Base-by-base conservation (phyloP, 2,113 vertebrate genomes). In the Callochromis pleurospilus region DNA sequence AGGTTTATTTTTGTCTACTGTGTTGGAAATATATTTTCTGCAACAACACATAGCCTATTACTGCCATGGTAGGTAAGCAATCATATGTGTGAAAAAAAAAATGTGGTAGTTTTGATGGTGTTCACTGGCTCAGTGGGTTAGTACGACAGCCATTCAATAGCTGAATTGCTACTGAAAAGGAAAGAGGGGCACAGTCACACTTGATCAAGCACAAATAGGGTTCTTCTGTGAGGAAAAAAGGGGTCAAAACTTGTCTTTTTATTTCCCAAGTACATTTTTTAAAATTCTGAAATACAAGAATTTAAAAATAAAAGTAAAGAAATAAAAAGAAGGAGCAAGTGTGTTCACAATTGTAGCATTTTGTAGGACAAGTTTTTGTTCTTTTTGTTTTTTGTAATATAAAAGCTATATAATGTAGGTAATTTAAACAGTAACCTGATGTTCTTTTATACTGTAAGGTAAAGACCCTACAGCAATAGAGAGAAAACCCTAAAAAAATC, bases 111-210 rank as follows among this genome's bases (percentile, higher is more conserved):
- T 92, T 65, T 86, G 86, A 89, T 89, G 58, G 60, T 56, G 81
- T 83, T 86, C 81, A 73, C 85, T 33, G 82, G 86, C 84, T 89
- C 84, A 62, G 86, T 80, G 88, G 87, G 65, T 85, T 89, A 89
- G 87, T 82, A 82, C 36, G 53, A 82, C 90, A 86, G 29, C 81
- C 86, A 84, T 91, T 90, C 86, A 89, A 89, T 26, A 47, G 47
- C 75, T 88, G 80, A 49, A 86, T 80, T 89, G 82, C 6, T 1
- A 79, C 36, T 80, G 85, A 84, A 86, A 65, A 24, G 49, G 47
- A 49, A 58, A 85, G 51, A 81, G 17, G 56, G 19, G 80, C 17
- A 90, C 80, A 49, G 83, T 82, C 83, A 90, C 86, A 79, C 31
- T 77, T 82, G 51, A 79, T 83, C 8, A 21, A 83, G 85, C 80